Percentiles rank a stretch among this genome's conserved stretches.
Conservation (phyloP, 2,797 vertebrate species). For the Lepus oiostolus region DNA sequence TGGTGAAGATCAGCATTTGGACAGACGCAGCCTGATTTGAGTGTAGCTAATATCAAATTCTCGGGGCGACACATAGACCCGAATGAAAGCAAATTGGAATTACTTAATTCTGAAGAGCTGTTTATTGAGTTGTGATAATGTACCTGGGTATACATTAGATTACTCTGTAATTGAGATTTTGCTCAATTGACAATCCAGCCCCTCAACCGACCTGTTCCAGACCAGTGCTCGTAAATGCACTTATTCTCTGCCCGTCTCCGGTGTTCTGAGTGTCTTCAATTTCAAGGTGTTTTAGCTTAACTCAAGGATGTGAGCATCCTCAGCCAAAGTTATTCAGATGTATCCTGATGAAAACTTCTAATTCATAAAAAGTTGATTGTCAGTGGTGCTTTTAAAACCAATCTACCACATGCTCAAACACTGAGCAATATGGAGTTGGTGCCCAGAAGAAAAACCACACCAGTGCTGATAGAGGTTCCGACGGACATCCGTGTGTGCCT, state of each 20-base stretch:
- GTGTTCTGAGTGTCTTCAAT: constrained; percentile 16
- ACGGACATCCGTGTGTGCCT: neutral
- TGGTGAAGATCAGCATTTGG: constrained; percentile 23
- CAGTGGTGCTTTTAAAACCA: constrained; percentile 9
- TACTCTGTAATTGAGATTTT: constrained; percentile 84
- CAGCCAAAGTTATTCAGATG: neutral
- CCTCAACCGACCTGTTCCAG: constrained; percentile 76
- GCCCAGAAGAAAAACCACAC: neutral
- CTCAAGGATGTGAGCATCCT: neutral
- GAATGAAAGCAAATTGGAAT: constrained; percentile 83
- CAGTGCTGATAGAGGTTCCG: neutral
- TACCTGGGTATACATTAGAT: constrained; percentile 82
- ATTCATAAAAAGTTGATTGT: neutral
- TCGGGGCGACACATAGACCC: constrained; percentile 35
- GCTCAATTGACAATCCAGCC: constrained; percentile 64
- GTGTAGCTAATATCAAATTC: constrained; percentile 73
- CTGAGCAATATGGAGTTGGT: neutral
- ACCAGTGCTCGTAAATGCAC: constrained; percentile 50
- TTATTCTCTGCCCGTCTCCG: neutral
- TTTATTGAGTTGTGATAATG: constrained; percentile 86
- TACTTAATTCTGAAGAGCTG: constrained; percentile 84
- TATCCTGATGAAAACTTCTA: neutral
- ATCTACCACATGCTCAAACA: neutral
- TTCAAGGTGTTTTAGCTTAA: constrained; percentile 43
- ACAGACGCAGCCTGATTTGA: constrained; percentile 61